Base-by-base conservation (phyloP, 2,797 vertebrate species). In the Thalassophryne amazonica region DNA sequence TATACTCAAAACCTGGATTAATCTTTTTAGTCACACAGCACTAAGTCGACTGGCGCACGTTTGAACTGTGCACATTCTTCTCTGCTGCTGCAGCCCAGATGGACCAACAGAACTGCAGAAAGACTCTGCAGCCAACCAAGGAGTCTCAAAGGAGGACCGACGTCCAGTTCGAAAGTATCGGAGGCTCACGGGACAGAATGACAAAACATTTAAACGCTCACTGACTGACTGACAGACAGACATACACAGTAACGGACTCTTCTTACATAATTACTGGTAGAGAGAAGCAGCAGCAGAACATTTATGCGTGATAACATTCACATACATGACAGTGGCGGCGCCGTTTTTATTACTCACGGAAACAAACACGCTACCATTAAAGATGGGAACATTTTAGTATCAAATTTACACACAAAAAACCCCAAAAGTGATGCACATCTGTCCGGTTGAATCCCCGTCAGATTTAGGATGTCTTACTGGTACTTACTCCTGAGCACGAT, bases 401-500 rank as follows among this genome's bases (percentile, higher is more conserved):
- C n/a, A n/a, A n/a, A n/a, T n/a, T 19, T 10, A 8, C 28, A 40
- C 3, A n/a, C 17, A 6, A 16, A 15, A 34, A 15, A 9, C 16
- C n/a, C n/a, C n/a, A n/a, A 16, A 25, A 24, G 8, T 3, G 3
- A n/a, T 25, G n/a, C 14, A 20, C 35, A 14, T 4, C 2, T 7
- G 3, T n/a, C 7, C 5, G 3, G 8, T 11, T n/a, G 8, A 4
- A 23, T 37, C 39, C 6, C 11, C 6, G 32, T 20, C 17, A 19
- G 21, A 21, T 22, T 9, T 6, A 5, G 3, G 35, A 12, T 58
- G 21, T 29, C 28, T 1, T 7, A 15, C 41, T 28, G 16, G 51
- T 74, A 89, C 88, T 91, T 78, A 90, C 87, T 88, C 62, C 80
- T 81, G 41, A 89, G 76, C 69, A 84, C 57, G 79, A 90, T 87